These are phyloP conservation scores for Microplitis manilae DNA, from an alignment of 2,888 invertebrate species.

Conservation along the genomic window DNA sequence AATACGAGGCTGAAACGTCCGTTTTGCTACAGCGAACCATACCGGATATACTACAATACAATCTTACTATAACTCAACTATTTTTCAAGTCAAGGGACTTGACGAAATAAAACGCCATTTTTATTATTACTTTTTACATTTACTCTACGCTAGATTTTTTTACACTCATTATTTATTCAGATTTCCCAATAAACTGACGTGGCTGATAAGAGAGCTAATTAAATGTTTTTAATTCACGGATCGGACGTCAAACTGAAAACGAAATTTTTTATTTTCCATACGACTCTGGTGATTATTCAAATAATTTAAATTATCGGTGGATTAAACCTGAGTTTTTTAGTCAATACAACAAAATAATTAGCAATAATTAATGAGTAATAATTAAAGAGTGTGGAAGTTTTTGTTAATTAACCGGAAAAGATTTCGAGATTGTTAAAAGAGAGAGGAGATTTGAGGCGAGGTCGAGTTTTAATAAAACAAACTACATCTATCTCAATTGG, in stretches of 20 bases:
- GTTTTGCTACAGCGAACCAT: slow-evolving; percentile 11
- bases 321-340: too few species aligned
- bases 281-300: neutral
- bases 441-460: slow-evolving; percentile 17
- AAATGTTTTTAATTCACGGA: neutral
- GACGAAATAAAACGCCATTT: neutral
- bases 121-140: slow-evolving; percentile 18
- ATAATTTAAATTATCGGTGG: too few species aligned
- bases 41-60: slow-evolving; percentile 12
- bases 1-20: slow-evolving; percentile 15
- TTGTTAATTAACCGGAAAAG: slow-evolving; percentile 6
- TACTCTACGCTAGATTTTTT: neutral
- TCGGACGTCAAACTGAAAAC: neutral
- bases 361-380: neutral
- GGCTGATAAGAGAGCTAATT: neutral
- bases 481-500: slow-evolving; percentile 19
- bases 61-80: neutral
- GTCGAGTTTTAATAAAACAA: slow-evolving; percentile 14
- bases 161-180: neutral
- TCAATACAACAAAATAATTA: neutral
- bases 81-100: neutral
- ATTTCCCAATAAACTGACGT: neutral
- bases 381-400: neutral
- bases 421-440: neutral
- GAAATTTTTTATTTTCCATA: neutral